These are phyloP conservation scores for Drosophila bipectinata DNA, from an alignment of 1,140 invertebrate genomes.

Conservation along the genomic window DNA sequence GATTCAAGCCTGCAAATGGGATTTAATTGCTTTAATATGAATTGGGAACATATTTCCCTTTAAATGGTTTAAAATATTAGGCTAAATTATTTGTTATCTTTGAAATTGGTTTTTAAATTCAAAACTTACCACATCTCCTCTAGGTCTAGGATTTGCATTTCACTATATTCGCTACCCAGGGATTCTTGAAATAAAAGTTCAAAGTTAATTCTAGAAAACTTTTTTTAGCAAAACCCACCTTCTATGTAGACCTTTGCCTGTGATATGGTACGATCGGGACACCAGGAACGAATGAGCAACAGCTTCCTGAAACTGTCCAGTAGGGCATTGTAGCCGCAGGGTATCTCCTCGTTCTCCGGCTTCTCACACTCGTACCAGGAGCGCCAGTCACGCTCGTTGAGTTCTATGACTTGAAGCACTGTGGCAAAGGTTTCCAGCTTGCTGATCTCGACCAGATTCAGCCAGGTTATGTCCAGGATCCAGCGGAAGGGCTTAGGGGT, in stretches of 20 bases:
- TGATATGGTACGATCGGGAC: conserved; percentile 96
- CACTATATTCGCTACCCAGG: conserved; percentile 94
- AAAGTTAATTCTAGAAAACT: neutral
- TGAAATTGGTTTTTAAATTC: neutral
- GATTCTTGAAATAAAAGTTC: conserved; percentile 86
- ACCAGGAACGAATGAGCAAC: conserved; percentile 96
- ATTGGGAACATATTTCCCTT: neutral
- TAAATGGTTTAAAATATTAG: neutral
- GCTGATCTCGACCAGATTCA: conserved; percentile 97
- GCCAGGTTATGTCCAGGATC: conserved; percentile 98
- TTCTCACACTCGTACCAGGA: conserved; percentile 97
- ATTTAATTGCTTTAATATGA: neutral
- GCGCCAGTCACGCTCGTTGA: conserved; percentile 95
- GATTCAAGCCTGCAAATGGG: conserved; percentile 87
- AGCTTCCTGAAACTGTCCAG: conserved; percentile 96
- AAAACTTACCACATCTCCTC: conserved; percentile 91
- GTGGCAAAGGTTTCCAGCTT: conserved; percentile 93
- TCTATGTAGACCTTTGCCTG: conserved; percentile 96
- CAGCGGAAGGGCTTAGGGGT: conserved; percentile 96
- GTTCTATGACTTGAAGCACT: conserved; percentile 92
- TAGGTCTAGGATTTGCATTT: conserved; percentile 95
- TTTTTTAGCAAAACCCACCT: conserved; percentile 75
- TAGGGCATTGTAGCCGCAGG: conserved; percentile 94
- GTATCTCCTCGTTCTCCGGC: conserved; percentile 95
- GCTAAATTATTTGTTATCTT: too few relatives aligned